These are phyloP conservation scores for Simalia tracyae DNA, from an alignment of 2,797 vertebrate species.

Conservation along the genomic window DNA sequence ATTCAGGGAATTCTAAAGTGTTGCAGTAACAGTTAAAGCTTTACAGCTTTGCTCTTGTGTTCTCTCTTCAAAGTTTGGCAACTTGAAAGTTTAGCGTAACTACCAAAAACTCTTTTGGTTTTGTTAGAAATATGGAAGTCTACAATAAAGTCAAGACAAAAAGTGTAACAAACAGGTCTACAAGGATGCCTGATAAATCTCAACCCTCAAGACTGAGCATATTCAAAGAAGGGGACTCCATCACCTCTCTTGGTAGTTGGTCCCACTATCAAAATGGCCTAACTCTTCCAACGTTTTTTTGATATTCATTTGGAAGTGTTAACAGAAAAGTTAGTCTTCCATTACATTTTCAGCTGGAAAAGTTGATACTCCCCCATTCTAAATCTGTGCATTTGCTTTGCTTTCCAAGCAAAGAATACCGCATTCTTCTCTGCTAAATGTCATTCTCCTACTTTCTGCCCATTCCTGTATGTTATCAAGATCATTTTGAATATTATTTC, in stretches of 20 bases:
- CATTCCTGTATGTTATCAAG: not conserved
- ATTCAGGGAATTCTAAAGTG: conserved; percentile 34
- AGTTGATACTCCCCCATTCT: not conserved
- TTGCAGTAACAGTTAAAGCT: conserved; percentile 1
- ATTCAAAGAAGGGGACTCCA: not conserved
- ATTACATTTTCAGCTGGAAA: not conserved
- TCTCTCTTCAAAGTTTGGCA: not conserved
- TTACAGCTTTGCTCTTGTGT: conserved; percentile 26
- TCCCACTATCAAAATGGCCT: not conserved
- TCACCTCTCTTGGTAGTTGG: not conserved
- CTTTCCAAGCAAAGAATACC: not conserved
- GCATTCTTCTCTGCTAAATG: not conserved
- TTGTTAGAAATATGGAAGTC: not conserved
- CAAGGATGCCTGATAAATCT: not conserved
- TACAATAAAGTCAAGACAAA: not conserved
- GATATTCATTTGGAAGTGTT: not conserved
- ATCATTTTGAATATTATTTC: not conserved
- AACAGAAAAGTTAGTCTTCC: not conserved
- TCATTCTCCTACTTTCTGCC: not conserved
- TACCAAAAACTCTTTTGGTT: not conserved
- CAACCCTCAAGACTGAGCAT: not conserved
- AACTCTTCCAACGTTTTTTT: not conserved
- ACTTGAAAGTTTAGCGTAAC: not conserved
- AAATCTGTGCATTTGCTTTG: not conserved
- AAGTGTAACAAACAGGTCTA: not conserved